phyloP scores from a whole-genome alignment of 2,888 invertebrate species.

The Temnothorax unifasciatus region DNA sequence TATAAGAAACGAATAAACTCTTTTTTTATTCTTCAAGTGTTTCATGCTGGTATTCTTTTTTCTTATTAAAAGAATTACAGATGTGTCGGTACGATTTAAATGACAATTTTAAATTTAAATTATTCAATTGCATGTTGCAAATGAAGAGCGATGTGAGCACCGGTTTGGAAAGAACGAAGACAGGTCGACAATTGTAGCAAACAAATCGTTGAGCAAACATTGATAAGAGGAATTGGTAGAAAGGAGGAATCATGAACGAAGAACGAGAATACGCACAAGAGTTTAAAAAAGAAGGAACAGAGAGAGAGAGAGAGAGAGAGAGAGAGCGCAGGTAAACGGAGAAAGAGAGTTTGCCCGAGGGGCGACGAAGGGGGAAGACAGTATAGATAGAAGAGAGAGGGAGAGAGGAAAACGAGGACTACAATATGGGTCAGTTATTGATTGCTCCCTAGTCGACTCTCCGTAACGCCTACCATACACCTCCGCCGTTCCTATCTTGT shows the following conservation, averaged over 20 bases:
- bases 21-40: neutral
- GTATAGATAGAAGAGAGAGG: slow-evolving; percentile 32
- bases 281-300: slow-evolving; percentile 24
- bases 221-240: slow-evolving; percentile 31
- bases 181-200: slow-evolving; percentile 9
- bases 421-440: slow-evolving; percentile 85
- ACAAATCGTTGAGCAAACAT: slow-evolving; percentile 21
- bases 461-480: slow-evolving; percentile 82
- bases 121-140: neutral
- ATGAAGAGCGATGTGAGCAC: neutral
- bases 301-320: slow-evolving; percentile 43
- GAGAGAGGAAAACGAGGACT: slow-evolving; percentile 75
- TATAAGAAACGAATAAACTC: neutral
- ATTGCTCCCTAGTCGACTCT: slow-evolving; percentile 82
- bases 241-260: slow-evolving; percentile 4
- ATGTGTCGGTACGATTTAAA: neutral
- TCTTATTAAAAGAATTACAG: slow-evolving; percentile 6
- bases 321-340: slow-evolving; percentile 37
- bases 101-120: slow-evolving; percentile 6
- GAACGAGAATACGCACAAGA: slow-evolving; percentile 18
- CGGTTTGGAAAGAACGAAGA: neutral
- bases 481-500: slow-evolving; percentile 81
- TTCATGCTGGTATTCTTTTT: neutral
- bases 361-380: slow-evolving; percentile 58
- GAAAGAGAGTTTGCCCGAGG: slow-evolving; percentile 58